Evolutionary conservation across 2,113 vertebrate genomes (phyloP), one percentile per base, ranked within the genome.

Genomic region (Pelodiscus sinensis): DNA sequence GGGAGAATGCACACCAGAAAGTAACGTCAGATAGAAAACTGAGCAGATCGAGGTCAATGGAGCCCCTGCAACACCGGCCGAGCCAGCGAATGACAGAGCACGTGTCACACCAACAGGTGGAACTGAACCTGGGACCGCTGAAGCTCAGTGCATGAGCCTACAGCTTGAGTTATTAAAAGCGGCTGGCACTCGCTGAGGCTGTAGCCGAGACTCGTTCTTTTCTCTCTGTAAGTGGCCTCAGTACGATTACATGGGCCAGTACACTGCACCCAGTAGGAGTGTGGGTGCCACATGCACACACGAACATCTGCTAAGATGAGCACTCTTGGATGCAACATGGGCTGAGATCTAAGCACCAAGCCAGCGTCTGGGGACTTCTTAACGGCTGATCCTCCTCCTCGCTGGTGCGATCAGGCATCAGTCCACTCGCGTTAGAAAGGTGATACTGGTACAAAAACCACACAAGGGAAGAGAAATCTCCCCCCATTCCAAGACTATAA

Each of bases 41-140:
- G 71, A 4, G 50, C 38, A 56, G 79, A 71, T 62, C 10, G 56
- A 25, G 38, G 44, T 82, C 21, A 19, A 1, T 5, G 50, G 77
- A 62, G 38, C 50, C 44, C 31, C 5, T 84, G 44, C 60, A 60
- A 88, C 89, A 79, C 83, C 27, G 90, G 79, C 75, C 75, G 81
- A 73, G 65, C 10, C 60, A 65, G 29, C 60, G 14, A 65, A 31
- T 65, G 60, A 29, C 60, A 62, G 27, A 3, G 29, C 6, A 50
- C 58, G 88, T 44, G 44, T 44, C 44, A 44, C 44, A 44, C 44
- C 44, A 44, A 44, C 44, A 44, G 44, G 44, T 6, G 6, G 44
- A 44, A 44, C 44, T 6, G 5, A 44, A 44, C 44, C 44, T 44
- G 44, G 44, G 44, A 4, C 44, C 44, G 44, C 44, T 44, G 44